phyloP scores from a whole-genome alignment of 92 coral and sea anemone species.

The Anthopleura xanthogrammica region DNA sequence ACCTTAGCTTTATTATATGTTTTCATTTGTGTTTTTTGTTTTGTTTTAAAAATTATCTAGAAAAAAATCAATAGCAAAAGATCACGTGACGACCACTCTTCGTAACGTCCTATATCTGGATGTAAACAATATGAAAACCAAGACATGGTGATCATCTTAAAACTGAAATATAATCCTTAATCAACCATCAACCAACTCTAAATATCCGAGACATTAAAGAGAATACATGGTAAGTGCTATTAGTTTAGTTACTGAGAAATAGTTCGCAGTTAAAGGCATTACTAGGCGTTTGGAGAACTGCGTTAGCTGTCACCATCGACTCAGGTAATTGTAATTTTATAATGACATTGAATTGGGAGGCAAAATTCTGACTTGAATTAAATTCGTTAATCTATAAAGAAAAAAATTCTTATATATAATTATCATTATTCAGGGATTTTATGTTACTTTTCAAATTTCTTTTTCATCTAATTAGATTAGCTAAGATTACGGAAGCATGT shows the following conservation, averaged over 20 bases:
- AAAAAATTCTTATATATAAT: not conserved
- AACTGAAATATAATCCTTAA: not conserved
- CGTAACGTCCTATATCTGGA: slow-evolving; percentile 14
- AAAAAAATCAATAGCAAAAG: not conserved
- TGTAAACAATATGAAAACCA: slow-evolving; percentile 19
- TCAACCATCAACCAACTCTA: not conserved
- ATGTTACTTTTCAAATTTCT: too few relatives aligned
- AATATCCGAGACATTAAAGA: not conserved
- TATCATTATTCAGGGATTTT: too few relatives aligned
- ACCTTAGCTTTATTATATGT: not conserved
- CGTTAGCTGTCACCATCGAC: not conserved
- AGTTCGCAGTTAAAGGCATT: not conserved
- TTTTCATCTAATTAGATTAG: too few relatives aligned
- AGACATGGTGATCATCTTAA: not conserved
- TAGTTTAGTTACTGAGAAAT: not conserved
- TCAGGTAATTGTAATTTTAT: not conserved
- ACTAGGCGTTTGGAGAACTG: not conserved
- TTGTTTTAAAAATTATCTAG: slow-evolving; percentile 2
- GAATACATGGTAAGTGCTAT: not conserved
- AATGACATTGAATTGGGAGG: not conserved
- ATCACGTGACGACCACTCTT: slow-evolving; percentile 22
- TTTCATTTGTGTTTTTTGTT: not conserved
- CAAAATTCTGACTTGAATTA: not conserved
- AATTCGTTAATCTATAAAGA: not conserved
- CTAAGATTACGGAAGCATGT: too few relatives aligned